A percentile compares a stretch with the other conserved stretches of the same genome.
These are phyloP conservation scores for Catamblyrhynchus diadema DNA, from an alignment of 2,797 vertebrate species.

Conservation along the genomic window DNA sequence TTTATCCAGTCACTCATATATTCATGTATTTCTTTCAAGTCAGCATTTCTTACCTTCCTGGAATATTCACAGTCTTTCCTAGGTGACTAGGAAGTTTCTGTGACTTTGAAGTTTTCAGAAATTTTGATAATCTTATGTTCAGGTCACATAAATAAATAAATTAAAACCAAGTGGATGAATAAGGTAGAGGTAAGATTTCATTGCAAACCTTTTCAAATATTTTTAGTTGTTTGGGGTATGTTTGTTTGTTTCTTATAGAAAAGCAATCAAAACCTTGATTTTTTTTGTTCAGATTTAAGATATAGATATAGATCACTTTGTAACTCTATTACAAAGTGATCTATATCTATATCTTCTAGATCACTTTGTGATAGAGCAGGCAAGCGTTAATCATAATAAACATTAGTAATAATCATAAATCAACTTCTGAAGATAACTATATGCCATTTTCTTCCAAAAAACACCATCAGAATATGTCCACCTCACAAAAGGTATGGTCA, in stretches of 20 bases:
- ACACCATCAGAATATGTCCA: neutral
- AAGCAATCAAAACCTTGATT: neutral
- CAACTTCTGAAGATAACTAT: neutral
- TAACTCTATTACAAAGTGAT: neutral
- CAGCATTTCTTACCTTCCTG: neutral
- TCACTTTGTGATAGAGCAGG: neutral
- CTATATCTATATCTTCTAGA: neutral
- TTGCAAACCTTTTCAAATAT: neutral
- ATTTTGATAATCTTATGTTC: neutral
- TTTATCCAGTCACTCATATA: neutral
- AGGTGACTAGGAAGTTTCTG: neutral
- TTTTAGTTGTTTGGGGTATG: rapidly evolving
- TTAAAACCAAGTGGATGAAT: neutral
- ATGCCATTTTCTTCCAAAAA: neutral
- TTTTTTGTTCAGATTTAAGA: neutral
- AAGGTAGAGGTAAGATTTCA: neutral
- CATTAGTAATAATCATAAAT: neutral
- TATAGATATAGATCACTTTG: neutral
- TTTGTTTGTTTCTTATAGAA: neutral
- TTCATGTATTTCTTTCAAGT: neutral
- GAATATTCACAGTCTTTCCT: neutral
- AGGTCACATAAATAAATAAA: neutral
- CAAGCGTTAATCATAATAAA: neutral
- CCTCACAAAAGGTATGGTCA: neutral
- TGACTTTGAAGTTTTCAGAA: neutral